Evolutionary conservation across 2,888 invertebrate genomes (phyloP), one percentile per base, ranked within the genome.

Genomic region (Ectobius pallidus): DNA sequence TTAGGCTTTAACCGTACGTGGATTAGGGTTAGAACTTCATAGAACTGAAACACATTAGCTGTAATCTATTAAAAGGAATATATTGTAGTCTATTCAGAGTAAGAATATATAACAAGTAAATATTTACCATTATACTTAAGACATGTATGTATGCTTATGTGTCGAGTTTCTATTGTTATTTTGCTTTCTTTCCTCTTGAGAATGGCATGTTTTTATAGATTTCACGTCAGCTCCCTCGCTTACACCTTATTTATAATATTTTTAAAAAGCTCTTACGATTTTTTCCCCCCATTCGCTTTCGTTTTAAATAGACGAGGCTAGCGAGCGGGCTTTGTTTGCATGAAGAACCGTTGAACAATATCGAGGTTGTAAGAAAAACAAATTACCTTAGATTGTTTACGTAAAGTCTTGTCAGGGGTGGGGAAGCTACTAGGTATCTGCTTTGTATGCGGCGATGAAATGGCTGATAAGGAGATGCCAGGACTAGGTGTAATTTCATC

Each of bases 191-290:
- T 32, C 25, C 18, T 1, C 30, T 3, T 25, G 3, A 32, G 30
- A 39, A 46, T 70, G 70, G 71, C 71, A 63, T 30, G 63, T 70
- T 61, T 55, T 63, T 63, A 71, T 63, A 49, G 71, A 71, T 71
- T 62, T 71, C 49, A 62, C 52, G 71, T 71, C 71, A 71, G 58
- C 30, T 58, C 1, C 58, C 4, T 58, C 27, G 30, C 58, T 58
- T 58, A 58, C 58, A 58, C 30, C 27, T 58, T 25, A 25, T 14
- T 30, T 58, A 14, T 58, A 30, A 58, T 58, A 58, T 58, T 58
- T 58, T 58, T 25, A 58, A 58, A 58, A 58, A 30, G 58, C n/a
- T 16, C 30, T 58, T 30, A 58, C 58, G 58, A 58, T 58, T 58
- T 58, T n/a, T n/a, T 30, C 6, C n/a, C n/a, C 11, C 11, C 22